Conservation (phyloP, 2,888 invertebrate species). For the Scotopteryx bipunctaria region DNA sequence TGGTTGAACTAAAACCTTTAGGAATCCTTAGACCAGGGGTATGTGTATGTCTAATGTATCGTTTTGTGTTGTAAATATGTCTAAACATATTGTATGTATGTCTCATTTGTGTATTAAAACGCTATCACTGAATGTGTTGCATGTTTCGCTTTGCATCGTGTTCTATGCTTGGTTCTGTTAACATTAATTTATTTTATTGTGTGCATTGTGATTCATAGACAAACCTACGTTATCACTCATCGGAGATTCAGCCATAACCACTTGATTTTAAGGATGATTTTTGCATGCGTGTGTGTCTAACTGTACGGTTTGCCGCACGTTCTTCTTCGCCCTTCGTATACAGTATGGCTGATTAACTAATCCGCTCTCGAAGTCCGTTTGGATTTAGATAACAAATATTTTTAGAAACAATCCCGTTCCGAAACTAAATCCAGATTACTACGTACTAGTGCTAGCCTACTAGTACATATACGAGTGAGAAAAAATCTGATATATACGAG, state of each 20-base stretch:
- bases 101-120: slow-evolving; percentile 32
- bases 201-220: slow-evolving; percentile 30
- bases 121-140: slow-evolving; percentile 45
- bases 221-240: slow-evolving; percentile 42
- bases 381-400: too few relatives aligned
- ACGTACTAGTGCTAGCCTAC: too few relatives aligned
- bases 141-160: slow-evolving; percentile 60
- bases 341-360: background rate
- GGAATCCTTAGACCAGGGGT: slow-evolving; percentile 30
- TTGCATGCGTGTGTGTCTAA: slow-evolving; percentile 15
- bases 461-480: too few relatives aligned
- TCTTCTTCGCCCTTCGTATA: background rate
- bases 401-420: too few relatives aligned
- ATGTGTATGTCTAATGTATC: slow-evolving; percentile 33
- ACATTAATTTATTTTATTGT: slow-evolving; percentile 37
- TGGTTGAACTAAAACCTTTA: slow-evolving; percentile 6
- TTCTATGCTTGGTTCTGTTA: slow-evolving; percentile 45
- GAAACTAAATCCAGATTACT: too few relatives aligned
- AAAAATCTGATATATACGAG: too few relatives aligned
- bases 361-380: background rate
- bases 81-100: slow-evolving; percentile 19
- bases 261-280: slow-evolving; percentile 5
- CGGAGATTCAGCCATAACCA: background rate
- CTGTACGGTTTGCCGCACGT: background rate
- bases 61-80: slow-evolving; percentile 34